Evolutionary conservation across 2,797 vertebrate genomes (phyloP).

Genomic region (Acanthiza pusilla): DNA sequence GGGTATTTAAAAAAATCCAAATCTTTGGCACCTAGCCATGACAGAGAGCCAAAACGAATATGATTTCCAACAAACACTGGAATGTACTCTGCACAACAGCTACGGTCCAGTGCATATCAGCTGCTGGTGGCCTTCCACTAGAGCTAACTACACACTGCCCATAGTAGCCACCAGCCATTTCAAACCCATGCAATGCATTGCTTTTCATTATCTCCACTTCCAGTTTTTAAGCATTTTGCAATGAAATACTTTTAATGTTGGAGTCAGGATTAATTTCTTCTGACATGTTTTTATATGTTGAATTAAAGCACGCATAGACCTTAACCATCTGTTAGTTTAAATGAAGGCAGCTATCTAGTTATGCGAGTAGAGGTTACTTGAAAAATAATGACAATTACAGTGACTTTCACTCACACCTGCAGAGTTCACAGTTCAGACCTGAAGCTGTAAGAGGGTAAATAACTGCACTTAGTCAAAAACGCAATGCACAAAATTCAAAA

Average conservation of each 20-base stretch:
- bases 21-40: not conserved
- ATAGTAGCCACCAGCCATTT: not conserved
- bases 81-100: not conserved
- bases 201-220: not conserved
- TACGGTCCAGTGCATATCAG: not conserved
- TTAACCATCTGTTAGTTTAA: not conserved
- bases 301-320: not conserved
- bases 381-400: not conserved
- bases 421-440: not conserved
- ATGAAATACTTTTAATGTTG: not conserved
- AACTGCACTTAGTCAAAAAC: not conserved
- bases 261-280: not conserved
- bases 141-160: not conserved
- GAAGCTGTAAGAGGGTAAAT: not conserved
- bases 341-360: not conserved
- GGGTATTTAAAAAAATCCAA: not conserved
- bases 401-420: not conserved
- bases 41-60: slow-evolving; percentile 23
- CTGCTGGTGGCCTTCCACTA: not conserved
- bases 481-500: not conserved
- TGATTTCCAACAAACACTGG: not conserved
- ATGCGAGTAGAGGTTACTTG: not conserved
- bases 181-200: not conserved
- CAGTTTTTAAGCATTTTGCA: not conserved
- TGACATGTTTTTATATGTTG: not conserved